These are phyloP conservation scores for Eumacrocentrus americanus DNA, from an alignment of 2,888 invertebrate species.

Conservation along the genomic window DNA sequence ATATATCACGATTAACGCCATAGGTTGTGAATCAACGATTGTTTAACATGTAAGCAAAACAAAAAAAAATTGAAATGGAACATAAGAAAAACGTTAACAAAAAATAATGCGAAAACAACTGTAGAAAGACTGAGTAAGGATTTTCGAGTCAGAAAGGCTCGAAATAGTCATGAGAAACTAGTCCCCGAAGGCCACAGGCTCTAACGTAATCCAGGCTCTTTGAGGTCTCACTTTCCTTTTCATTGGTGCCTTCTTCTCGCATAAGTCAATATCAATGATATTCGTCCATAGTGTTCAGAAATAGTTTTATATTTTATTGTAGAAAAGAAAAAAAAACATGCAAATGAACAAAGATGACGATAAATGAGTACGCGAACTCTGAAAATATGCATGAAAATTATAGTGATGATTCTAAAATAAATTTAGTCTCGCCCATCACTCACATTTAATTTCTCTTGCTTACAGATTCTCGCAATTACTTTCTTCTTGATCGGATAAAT, in stretches of 20 bases:
- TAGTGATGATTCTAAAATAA: too few relatives aligned
- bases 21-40: constrained; percentile 53
- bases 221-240: constrained; percentile 32
- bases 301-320: background rate
- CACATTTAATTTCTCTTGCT: too few relatives aligned
- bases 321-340: background rate
- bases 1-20: constrained; percentile 26
- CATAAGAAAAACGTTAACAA: constrained; percentile 20
- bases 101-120: constrained; percentile 35
- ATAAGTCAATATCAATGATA: constrained; percentile 19
- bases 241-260: constrained; percentile 24
- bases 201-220: constrained; percentile 46
- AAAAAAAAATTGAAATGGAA: constrained; percentile 4
- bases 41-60: background rate
- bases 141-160: constrained; percentile 48
- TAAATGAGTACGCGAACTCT: too few relatives aligned
- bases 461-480: too few relatives aligned
- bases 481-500: too few relatives aligned
- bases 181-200: constrained; percentile 53
- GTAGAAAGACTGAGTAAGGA: constrained; percentile 55
- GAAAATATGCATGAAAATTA: too few relatives aligned
- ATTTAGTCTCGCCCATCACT: too few relatives aligned
- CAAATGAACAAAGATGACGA: background rate
- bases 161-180: constrained; percentile 60
- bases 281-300: constrained; percentile 3